phyloP scores from a whole-genome alignment of 2,113 vertebrate genomes.

The Lophochroa leadbeateri region DNA sequence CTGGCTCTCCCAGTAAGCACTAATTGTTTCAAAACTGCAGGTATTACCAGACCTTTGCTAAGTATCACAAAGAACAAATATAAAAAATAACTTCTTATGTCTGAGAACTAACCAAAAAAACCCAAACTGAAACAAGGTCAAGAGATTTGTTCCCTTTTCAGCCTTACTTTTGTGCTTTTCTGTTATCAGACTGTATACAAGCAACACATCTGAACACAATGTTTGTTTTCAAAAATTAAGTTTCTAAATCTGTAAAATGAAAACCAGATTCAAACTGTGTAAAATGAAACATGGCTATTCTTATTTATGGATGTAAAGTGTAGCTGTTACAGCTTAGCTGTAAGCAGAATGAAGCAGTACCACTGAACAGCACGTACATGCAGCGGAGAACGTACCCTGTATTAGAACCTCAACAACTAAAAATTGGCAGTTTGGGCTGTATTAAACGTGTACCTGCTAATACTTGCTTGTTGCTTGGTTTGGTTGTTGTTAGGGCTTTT shows the following conservation, averaged over 20 bases:
- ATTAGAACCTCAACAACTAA: not conserved
- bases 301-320: not conserved
- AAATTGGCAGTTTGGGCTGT: not conserved
- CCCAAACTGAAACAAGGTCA: constrained; percentile 4
- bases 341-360: not conserved
- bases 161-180: not conserved
- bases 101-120: not conserved
- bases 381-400: not conserved
- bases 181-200: not conserved
- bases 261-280: not conserved
- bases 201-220: not conserved
- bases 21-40: not conserved
- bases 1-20: not conserved
- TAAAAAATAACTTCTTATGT: not conserved
- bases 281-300: not conserved
- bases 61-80: not conserved
- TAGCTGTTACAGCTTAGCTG: not conserved
- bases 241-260: not conserved
- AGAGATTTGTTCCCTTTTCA: not conserved
- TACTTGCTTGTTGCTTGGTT: not conserved
- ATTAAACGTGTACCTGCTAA: not conserved
- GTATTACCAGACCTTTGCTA: not conserved
- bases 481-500: not conserved
- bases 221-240: not conserved
- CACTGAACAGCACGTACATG: not conserved